Percentiles rank a stretch among this genome's conserved stretches.
These are phyloP conservation scores for Muscicapa comitata DNA, from an alignment of 2,797 vertebrate genomes.

Conservation along the genomic window DNA sequence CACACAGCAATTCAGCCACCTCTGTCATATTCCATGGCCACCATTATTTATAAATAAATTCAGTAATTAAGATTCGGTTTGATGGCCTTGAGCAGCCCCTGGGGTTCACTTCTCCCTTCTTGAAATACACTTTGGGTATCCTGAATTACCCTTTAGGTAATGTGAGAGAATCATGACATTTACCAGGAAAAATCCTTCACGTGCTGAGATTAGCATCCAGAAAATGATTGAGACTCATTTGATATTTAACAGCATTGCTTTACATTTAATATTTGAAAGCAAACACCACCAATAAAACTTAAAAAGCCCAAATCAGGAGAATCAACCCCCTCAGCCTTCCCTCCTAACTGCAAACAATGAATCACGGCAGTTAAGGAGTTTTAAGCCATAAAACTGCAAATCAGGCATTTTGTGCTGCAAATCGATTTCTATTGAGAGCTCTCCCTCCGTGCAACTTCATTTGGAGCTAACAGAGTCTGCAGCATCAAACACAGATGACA, in stretches of 20 bases:
- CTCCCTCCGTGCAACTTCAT: slow-evolving; percentile 20
- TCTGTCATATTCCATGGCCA: fast-evolving
- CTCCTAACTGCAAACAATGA: not conserved
- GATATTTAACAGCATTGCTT: not conserved
- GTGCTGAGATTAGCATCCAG: not conserved
- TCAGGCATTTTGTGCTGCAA: slow-evolving; percentile 46
- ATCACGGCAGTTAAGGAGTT: slow-evolving; percentile 34
- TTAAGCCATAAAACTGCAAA: slow-evolving; percentile 62
- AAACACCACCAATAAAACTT: not conserved
- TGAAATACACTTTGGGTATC: not conserved
- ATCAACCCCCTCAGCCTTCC: not conserved
- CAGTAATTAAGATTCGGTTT: not conserved
- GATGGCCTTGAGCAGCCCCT: not conserved
- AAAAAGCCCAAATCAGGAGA: not conserved
- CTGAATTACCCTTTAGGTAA: not conserved
- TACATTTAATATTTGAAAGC: not conserved
- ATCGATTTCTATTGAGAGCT: slow-evolving; percentile 53
- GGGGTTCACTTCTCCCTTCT: not conserved
- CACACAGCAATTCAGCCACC: fast-evolving
- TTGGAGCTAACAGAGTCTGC: not conserved
- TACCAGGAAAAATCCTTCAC: not conserved
- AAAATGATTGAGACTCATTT: not conserved
- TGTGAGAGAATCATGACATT: not conserved
- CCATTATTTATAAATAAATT: not conserved
- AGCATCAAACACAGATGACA: not conserved